phyloP scores from a whole-genome alignment of 2,113 vertebrate species.

The Phasianus colchicus region DNA sequence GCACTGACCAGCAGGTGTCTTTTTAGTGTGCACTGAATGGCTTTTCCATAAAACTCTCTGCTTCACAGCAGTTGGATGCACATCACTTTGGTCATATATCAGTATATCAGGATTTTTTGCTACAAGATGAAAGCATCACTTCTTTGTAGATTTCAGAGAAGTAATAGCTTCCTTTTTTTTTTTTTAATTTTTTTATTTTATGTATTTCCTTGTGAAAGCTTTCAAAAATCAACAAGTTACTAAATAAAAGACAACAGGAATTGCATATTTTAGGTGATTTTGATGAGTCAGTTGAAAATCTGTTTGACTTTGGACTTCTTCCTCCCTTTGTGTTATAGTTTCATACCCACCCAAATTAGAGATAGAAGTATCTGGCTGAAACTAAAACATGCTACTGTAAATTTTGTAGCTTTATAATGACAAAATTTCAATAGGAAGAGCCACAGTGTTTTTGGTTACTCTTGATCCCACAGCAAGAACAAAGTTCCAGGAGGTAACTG shows the following conservation, averaged over 20 bases:
- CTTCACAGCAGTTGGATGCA: neutral
- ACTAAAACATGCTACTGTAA: neutral
- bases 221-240: neutral
- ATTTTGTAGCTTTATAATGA: neutral
- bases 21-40: neutral
- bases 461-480: neutral
- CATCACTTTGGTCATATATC: neutral
- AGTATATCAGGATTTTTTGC: neutral
- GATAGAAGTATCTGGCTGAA: neutral
- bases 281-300: neutral
- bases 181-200: neutral
- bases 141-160: neutral
- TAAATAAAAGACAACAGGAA: neutral
- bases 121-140: neutral
- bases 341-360: neutral
- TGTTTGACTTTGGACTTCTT: neutral
- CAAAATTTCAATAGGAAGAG: neutral
- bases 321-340: neutral
- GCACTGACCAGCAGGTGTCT: slow-evolving; percentile 34
- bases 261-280: neutral
- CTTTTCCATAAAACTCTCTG: neutral
- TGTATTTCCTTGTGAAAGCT: neutral
- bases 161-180: neutral
- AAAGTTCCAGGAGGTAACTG: neutral
- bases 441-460: neutral